phyloP scores from a whole-genome alignment of 2,113 vertebrate species.

The Isichthys henryi region DNA sequence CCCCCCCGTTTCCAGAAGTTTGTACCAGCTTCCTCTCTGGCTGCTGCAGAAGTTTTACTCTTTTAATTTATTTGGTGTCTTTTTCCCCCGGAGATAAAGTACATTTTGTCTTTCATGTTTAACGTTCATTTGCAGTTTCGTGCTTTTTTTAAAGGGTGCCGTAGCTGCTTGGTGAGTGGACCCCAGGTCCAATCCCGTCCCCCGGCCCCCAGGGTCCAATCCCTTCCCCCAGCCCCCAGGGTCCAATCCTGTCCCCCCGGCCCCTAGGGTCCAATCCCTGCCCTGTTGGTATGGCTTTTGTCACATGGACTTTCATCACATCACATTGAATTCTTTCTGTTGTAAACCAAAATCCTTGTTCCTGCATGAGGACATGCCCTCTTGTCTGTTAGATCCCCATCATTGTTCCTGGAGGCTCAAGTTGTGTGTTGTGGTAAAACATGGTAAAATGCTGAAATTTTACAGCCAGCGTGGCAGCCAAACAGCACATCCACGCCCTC shows the following conservation, averaged over 20 bases:
- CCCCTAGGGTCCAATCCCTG: neutral
- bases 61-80: neutral
- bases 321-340: neutral
- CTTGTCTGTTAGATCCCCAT: neutral
- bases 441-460: neutral
- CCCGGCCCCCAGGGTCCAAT: no score
- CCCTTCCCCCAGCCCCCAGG: no score
- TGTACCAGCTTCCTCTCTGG: neutral
- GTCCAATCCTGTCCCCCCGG: neutral
- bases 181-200: no score
- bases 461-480: neutral
- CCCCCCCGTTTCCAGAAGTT: neutral
- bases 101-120: neutral
- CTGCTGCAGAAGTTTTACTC: neutral
- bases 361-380: neutral
- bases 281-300: neutral
- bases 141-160: neutral
- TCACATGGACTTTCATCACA: neutral
- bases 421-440: neutral
- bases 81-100: neutral
- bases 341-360: neutral
- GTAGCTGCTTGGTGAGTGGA: neutral
- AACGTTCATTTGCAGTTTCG: neutral
- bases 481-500: neutral
- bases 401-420: neutral